Evolutionary conservation across 2,888 invertebrate species (phyloP), one percentile per base, ranked within the genome.

Genomic region (Incurvaria masculella): DNA sequence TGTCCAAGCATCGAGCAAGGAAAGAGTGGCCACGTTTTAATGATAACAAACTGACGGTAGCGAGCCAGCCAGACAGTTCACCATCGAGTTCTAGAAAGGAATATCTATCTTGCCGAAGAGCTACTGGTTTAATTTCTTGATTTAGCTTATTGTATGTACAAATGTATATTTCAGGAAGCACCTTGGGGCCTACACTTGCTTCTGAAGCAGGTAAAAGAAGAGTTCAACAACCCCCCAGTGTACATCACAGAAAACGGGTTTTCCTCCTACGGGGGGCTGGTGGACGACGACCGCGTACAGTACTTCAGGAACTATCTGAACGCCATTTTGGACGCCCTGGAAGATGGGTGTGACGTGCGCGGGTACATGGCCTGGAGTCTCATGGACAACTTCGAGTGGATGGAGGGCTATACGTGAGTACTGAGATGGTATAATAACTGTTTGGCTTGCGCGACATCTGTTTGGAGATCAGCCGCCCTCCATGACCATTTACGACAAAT

Each of bases 301-400:
- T 73, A 68, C 54, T 39, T 79, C 3, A 61, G 69, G 52, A 57
- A 57, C 0, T 80, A 82, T 54, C 56, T 83, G 19, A 61, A 62
- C 2, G 79, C 79, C 1, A 42, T 82, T 19, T 54, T 80, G 19
- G 57, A 75, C 2, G 81, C 81, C 0, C 60, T 81, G 8, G 74
- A 79, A 49, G 80, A 82, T 38, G 79, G 78, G 0, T 72, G 79
- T 0, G 59, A 74, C 1, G 63, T 82, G 0, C 58, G 55, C 21
- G 84, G 83, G 0, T 87, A 85, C 55, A 79, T 82, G 0, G 76
- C 73, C 1, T 86, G 87, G 86, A 83, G 83, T 42, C 65, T 88
- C 0, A 72, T 87, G 71, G 88, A 88, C 56, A 86, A 84, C 56
- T 80, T 87, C 41, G 86, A 87, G 58, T 87, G 86, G 86, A 59